These are phyloP conservation scores for Scatophagus argus DNA, from an alignment of 2,113 vertebrate species.

Conservation along the genomic window DNA sequence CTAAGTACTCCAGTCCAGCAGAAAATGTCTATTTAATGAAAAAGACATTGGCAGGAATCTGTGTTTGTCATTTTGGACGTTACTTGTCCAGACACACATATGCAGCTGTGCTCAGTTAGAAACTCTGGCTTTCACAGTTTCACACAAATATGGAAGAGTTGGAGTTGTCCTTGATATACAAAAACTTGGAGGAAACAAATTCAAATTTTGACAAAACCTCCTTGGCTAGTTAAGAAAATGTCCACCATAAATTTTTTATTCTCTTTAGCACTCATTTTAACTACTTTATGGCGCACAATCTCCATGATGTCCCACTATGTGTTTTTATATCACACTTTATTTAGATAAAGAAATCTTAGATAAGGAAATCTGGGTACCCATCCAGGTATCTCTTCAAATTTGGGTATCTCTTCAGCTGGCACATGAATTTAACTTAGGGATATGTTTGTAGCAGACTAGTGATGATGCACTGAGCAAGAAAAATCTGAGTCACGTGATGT, in stretches of 20 bases:
- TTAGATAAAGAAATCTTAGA: no score
- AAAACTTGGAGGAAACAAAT: background rate
- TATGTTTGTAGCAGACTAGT: background rate
- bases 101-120: constrained; percentile 30
- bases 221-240: background rate
- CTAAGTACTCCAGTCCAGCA: constrained; percentile 4
- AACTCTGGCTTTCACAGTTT: constrained; percentile 6
- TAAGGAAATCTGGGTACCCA: no score
- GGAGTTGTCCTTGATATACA: background rate
- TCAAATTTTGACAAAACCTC: background rate
- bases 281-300: background rate
- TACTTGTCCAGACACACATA: constrained; percentile 3
- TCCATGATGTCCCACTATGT: background rate
- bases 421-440: background rate
- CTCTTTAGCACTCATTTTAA: background rate
- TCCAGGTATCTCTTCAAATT: no score
- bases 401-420: no score
- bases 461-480: no score
- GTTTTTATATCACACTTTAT: background rate
- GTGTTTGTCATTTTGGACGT: constrained; percentile 12
- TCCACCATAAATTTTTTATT: background rate
- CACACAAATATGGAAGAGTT: background rate
- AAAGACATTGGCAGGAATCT: background rate
- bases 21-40: constrained; percentile 9
- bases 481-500: no score